Conservation (phyloP, 2,113 vertebrate species). For the Callionymus lyra region DNA sequence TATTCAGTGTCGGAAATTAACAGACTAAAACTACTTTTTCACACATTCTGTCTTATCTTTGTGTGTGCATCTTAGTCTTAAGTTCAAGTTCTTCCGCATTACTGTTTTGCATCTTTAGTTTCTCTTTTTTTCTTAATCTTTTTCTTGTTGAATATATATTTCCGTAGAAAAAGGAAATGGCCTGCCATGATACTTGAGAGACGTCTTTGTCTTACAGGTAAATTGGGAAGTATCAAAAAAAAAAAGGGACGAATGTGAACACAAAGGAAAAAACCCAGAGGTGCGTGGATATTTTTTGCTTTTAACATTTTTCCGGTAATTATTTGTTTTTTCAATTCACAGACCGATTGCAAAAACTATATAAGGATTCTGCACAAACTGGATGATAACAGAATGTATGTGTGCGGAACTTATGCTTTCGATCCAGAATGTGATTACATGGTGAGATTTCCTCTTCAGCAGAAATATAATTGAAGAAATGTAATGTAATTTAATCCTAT, state of each 20-base stretch:
- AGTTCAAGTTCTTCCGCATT: too few species aligned
- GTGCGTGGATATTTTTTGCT: conserved; percentile 25
- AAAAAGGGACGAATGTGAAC: conserved; percentile 43
- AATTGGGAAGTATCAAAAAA: conserved; percentile 54
- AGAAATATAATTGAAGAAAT: too few species aligned
- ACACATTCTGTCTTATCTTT: too few species aligned
- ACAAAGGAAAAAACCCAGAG: conserved; percentile 60
- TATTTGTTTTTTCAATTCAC: conserved; percentile 13
- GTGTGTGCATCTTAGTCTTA: too few species aligned
- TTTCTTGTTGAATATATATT: too few species aligned
- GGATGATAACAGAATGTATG: conserved; percentile 54
- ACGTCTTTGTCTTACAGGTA: conserved; percentile 40
- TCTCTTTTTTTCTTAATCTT: too few species aligned
- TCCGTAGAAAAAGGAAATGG: too few species aligned
- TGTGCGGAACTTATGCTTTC: conserved; percentile 74
- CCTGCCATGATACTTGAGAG: too few species aligned
- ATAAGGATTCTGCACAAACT: conserved; percentile 63
- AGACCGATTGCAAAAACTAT: conserved; percentile 72
- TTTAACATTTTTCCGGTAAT: background rate
- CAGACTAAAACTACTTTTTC: too few species aligned
- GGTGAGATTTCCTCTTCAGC: conserved; percentile 49
- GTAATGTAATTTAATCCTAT: background rate
- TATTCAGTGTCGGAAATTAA: too few species aligned
- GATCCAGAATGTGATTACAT: conserved; percentile 63
- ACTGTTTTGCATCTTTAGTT: too few species aligned